These are phyloP conservation scores for Brachylomia viminalis DNA, from an alignment of 2,888 invertebrate species.

Conservation along the genomic window DNA sequence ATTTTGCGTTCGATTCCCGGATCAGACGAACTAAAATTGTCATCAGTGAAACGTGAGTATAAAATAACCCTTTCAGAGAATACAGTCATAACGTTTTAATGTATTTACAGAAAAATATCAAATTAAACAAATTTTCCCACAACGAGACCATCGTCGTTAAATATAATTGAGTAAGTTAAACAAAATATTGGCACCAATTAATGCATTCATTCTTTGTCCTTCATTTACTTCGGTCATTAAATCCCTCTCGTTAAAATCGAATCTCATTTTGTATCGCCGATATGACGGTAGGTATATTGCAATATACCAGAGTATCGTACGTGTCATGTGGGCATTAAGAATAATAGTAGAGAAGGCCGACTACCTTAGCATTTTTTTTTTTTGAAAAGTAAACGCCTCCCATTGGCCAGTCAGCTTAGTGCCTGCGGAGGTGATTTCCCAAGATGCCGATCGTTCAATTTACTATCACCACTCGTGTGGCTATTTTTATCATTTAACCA, in stretches of 20 bases:
- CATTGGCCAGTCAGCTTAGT: not conserved
- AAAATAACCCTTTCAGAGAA: not conserved
- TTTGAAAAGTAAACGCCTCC: not conserved
- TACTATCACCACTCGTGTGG: not conserved
- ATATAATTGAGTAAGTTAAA: conserved; percentile 32
- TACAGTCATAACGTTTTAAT: not conserved
- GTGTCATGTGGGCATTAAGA: conserved; percentile 1
- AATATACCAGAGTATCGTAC: conserved; percentile 35
- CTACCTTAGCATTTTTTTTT: not conserved
- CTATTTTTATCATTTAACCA: not conserved
- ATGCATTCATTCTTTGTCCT: conserved; percentile 43
- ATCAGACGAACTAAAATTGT: not conserved
- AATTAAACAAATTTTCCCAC: conserved; percentile 5
- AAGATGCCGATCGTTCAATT: not conserved
- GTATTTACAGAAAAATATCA: not conserved
- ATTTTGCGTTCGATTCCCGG: not conserved
- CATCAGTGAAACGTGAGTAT: not conserved
- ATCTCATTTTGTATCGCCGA: conserved; percentile 49
- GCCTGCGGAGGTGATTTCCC: not conserved
- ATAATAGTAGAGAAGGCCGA: conserved; percentile 33
- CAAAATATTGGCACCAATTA: conserved; percentile 24
- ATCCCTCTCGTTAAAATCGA: conserved; percentile 54
- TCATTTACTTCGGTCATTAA: conserved; percentile 51
- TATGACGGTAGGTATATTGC: conserved; percentile 28
- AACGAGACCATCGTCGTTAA: not conserved